A percentile compares a stretch with the other conserved stretches of the same genome.
phyloP scores from a whole-genome alignment of 2,113 vertebrate genomes.

The Hippoglossus stenolepis region DNA sequence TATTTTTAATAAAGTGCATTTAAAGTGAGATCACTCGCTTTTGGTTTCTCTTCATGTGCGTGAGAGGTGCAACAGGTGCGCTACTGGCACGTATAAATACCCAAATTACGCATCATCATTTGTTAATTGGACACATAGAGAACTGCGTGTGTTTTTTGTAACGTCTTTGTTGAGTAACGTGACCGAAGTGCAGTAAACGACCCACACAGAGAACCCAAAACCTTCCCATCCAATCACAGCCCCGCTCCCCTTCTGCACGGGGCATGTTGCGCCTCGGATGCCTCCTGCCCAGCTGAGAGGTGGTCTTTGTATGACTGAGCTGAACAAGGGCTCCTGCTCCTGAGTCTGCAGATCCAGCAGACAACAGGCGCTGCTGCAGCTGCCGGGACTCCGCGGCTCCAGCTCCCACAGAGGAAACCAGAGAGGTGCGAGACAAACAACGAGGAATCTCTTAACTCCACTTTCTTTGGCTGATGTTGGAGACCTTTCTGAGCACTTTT shows the following conservation, averaged over 20 bases:
- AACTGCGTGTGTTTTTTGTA: background rate
- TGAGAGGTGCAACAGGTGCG: background rate
- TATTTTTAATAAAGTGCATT: background rate
- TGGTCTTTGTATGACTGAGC: slow-evolving; percentile 69
- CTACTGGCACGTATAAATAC: background rate
- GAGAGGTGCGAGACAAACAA: background rate
- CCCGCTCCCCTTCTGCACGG: slow-evolving; percentile 27
- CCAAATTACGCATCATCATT: background rate
- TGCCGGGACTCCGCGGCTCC: background rate
- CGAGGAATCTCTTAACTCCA: background rate
- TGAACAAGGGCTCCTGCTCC: slow-evolving; percentile 45
- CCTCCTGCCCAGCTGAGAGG: slow-evolving; percentile 68
- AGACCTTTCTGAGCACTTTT: no score
- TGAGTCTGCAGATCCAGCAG: slow-evolving; percentile 58
- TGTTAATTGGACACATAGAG: background rate
- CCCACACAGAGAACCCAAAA: slow-evolving; percentile 24
- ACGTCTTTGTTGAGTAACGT: background rate
- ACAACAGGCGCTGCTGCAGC: slow-evolving; percentile 17
- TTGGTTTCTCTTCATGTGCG: background rate
- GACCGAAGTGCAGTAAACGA: background rate
- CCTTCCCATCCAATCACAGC: slow-evolving; percentile 72
- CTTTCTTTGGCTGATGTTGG: background rate
- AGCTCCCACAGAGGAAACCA: slow-evolving; percentile 14
- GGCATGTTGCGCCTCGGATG: slow-evolving; percentile 41
- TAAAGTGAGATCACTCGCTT: background rate